Base-by-base conservation (phyloP, 2,888 invertebrate genomes). In the Lamproptera curius region DNA sequence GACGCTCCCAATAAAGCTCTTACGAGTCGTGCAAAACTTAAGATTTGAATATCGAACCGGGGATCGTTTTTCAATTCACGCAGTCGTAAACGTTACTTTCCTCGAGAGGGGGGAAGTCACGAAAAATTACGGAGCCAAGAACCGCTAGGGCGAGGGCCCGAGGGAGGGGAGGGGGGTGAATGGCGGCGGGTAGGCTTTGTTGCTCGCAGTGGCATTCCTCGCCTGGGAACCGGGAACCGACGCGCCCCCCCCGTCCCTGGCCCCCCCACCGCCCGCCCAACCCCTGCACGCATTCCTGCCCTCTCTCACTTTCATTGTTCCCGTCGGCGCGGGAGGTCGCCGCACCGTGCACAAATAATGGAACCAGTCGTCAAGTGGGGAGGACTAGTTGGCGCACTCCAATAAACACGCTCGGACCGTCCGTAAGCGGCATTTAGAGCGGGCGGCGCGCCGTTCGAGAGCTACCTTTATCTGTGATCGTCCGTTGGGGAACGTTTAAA, bases 231-330 rank as follows among this genome's bases (percentile, higher is more conserved):
- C 77, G 82, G 84, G 85, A 79, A 67, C 79, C 59, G 67, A 62
- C 63, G 55, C 61, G 58, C 62, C 59, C 63, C 65, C 59, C 58
- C 61, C 59, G 58, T 61, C 58, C 68, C 62, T 20, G 20, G 4
- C 6, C 70, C 67, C 62, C 62, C 67, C 66, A 56, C 59, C 54
- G n/a, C 61, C 63, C 57, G 53, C 51, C 59, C 57, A 64, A 56
- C 59, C 54, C 76, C 74, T 73, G 71, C 68, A 56, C 70, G 71
- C 83, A 83, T 84, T 85, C 86, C 82, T 76, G 77, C 76, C 79
- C 80, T 83, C 84, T 81, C 85, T 84, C 86, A 86, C 86, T 85
- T 82, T 85, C 85, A 85, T 86, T 86, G 86, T 86, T 82, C 84
- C 78, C 72, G 66, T 74, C 83, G 73, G 83, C 67, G 79, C 84